Evolutionary conservation across 1,140 invertebrate species (phyloP), one percentile per base, ranked within the genome.

Genomic region (Drosophila virilis): DNA sequence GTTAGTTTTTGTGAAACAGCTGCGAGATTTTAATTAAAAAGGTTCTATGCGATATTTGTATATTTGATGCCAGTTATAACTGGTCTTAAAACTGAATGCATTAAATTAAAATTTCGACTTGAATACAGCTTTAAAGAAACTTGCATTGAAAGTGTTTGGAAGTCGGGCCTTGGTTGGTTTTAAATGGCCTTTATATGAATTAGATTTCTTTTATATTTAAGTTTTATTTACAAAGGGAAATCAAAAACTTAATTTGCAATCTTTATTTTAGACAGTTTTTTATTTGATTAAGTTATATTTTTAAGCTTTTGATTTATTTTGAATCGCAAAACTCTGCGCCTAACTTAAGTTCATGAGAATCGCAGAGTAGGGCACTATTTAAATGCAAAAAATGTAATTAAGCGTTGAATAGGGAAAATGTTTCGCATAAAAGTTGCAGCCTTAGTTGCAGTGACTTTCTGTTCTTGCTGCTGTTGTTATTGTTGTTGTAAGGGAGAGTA

Each of bases 21-120:
- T 66, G 80, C 48, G 48, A 46, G 45, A 77, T 72, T 84, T 88
- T 88, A 88, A 84, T 88, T 84, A 89, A 88, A 86, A 80, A 66
- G 12, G 28, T 46, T 59, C 12, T 42, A 57, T n/a, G 22, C 22
- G 17, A 15, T 42, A 43, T 57, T 42, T 43, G 54, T 43, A 57
- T 57, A 13, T 43, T 28, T 42, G n/a, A 13, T 48, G 22, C 17
- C 46, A 32, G 7, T 48, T 51, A 28, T 28, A 45, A 8, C 6
- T 12, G 17, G 17, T 7, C 9, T 42, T 15, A 10, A 8, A 42
- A 17, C 54, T 57, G 54, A 13, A 42, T 40, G 15, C 17, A 37
- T 22, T 55, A 13, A 22, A 12, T 32, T 6, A 12, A 10, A 28
- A 10, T 48, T 17, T 48, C 32, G 46, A 48, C 46, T 28, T 10